These are phyloP conservation scores for Danio tinwini DNA, from an alignment of 2,797 vertebrate genomes.

Conservation along the genomic window DNA sequence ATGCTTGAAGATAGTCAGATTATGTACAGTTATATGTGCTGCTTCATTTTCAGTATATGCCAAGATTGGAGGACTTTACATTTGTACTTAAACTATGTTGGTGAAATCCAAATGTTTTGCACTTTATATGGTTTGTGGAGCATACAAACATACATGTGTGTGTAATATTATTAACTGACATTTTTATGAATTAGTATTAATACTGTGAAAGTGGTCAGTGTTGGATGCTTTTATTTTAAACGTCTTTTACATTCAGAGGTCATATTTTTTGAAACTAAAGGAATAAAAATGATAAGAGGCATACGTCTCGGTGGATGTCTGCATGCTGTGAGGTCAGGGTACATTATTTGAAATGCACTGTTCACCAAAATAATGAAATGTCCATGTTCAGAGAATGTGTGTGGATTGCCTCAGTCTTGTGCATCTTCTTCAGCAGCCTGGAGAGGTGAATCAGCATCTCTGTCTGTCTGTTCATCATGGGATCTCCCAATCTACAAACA, in stretches of 20 bases:
- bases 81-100: not conserved
- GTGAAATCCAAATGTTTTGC: slow-evolving; percentile 25
- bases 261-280: slow-evolving; percentile 27
- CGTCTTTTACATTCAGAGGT: slow-evolving; percentile 11
- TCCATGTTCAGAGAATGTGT: not conserved
- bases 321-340: not conserved
- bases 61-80: not conserved
- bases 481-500: slow-evolving; percentile 19
- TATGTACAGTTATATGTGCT: slow-evolving; percentile 15
- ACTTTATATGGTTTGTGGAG: slow-evolving; percentile 21
- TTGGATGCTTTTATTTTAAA: slow-evolving; percentile 25
- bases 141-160: not conserved
- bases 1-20: no score
- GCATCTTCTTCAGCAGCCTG: slow-evolving; percentile 16
- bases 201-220: not conserved
- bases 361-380: not conserved
- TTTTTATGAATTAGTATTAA: not conserved
- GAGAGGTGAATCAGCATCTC: not conserved
- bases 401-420: not conserved
- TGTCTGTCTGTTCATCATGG: slow-evolving; percentile 2
- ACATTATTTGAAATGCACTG: not conserved
- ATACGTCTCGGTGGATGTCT: not conserved
- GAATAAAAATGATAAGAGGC: slow-evolving; percentile 1
- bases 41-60: not conserved
- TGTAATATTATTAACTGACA: not conserved